phyloP scores from a whole-genome alignment of 2,113 vertebrate species.

The Uropsilus gracilis region DNA sequence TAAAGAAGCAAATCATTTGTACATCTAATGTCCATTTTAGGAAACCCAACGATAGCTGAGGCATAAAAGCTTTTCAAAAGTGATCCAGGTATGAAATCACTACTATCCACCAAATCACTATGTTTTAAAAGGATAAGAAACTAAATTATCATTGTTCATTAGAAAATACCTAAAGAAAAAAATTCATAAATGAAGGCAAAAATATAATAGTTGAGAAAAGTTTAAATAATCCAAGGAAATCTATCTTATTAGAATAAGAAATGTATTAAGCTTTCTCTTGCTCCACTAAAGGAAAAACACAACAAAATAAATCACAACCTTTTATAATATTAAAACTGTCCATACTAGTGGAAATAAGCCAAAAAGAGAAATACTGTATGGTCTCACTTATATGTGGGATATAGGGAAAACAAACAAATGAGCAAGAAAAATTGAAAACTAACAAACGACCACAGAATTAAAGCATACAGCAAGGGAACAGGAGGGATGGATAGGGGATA shows the following conservation, averaged over 20 bases:
- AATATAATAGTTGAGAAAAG: neutral
- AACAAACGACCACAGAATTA: no score
- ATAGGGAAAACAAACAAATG: no score
- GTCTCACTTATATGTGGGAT: no score
- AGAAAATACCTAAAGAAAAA: neutral
- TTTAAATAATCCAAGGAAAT: neutral
- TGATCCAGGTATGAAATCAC: neutral
- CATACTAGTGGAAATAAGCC: no score
- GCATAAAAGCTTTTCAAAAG: neutral
- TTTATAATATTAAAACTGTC: neutral
- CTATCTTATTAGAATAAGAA: neutral
- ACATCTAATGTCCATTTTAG: no score
- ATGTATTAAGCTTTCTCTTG: neutral
- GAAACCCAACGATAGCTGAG: no score
- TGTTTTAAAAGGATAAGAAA: neutral
- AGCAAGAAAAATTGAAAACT: no score
- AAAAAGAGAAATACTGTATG: no score
- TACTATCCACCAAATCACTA: neutral
- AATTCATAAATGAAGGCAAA: neutral
- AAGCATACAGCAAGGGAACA: no score
- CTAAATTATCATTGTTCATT: neutral
- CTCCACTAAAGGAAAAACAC: neutral
- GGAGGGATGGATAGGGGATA: no score
- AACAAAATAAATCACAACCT: neutral
- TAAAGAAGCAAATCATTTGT: no score